Evolutionary conservation across 2,113 vertebrate genomes (phyloP).

Genomic region (Apteryx mantelli): DNA sequence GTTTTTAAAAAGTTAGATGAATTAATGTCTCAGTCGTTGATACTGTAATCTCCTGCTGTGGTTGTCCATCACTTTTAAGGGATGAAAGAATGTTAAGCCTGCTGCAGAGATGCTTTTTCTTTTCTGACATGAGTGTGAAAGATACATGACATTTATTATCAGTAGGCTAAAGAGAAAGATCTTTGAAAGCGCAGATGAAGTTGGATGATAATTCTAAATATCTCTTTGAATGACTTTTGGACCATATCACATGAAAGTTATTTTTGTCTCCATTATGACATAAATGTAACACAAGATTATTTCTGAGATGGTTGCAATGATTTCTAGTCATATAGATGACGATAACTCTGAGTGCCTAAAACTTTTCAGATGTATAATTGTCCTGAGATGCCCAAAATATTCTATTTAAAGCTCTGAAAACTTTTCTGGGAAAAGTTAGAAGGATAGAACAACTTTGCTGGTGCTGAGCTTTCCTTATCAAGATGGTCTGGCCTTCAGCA

Average conservation of each 20-base stretch:
- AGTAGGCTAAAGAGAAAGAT: constrained; percentile 63
- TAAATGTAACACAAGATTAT: constrained; percentile 46
- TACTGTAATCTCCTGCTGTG: constrained; percentile 61
- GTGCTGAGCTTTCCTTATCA: background rate
- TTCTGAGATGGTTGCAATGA: constrained; percentile 44
- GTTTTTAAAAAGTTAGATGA: constrained; percentile 25
- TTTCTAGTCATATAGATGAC: constrained; percentile 46
- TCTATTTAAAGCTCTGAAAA: constrained; percentile 20
- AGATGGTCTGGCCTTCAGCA: background rate
- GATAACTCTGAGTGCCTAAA: constrained; percentile 31
- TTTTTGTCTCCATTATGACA: constrained; percentile 61
- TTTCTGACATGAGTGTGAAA: constrained; percentile 58
- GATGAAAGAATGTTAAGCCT: constrained; percentile 49
- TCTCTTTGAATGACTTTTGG: constrained; percentile 60
- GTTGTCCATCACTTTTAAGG: constrained; percentile 65
- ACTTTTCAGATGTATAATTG: constrained; percentile 42
- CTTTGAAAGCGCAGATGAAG: constrained; percentile 63
- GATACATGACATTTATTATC: constrained; percentile 78
- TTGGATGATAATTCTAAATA: constrained; percentile 73
- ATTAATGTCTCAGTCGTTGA: constrained; percentile 45
- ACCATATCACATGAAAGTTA: constrained; percentile 31
- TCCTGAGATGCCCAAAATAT: constrained; percentile 51
- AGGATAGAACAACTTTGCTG: background rate
- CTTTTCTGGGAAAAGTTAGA: constrained; percentile 30
- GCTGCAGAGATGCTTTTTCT: constrained; percentile 49